Base-by-base conservation (phyloP, 2,797 vertebrate species). In the Champsocephalus esox region DNA sequence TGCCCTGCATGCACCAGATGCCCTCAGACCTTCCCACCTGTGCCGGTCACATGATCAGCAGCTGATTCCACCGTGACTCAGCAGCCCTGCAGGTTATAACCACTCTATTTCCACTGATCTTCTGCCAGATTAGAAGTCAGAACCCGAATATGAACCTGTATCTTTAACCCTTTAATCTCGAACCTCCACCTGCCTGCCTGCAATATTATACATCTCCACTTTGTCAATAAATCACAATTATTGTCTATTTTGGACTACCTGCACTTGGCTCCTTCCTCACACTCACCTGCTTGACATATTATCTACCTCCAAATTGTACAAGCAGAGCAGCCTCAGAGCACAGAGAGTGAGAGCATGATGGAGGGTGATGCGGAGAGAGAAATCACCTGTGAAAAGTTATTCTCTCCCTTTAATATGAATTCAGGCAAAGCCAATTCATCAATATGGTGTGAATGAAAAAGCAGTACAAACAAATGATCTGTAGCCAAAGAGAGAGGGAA, bases 261-360 rank as follows among this genome's bases (percentile, higher is more conserved):
- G 34, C 34, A 38, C 2, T 9, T 38, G 34, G 8, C 8, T 38
- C 34, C 34, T 59, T 38, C 38, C 41, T 44, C 1, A 13, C 12
- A 34, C 41, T 43, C 38, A 60, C 43, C 43, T 46, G 21, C 44
- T 21, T 48, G 60, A 17, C 60, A 28, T 70, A 70, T 76, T 70
- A 84, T 87, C 79, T 72, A 61, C 58, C 74, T 80, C 66, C 60
- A 79, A 78, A 82, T 81, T 81, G 56, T 46, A 76, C 56, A 67
- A 67, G 68, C 58, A 62, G 61, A 78, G 55, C 58, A 68, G 71
- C 73, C 49, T 75, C 54, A 49, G 52, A 63, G 49, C 71, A 70
- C 79, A 77, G n/a, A 51, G 56, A 65, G 41, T 38, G 46, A 9
- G 2, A 77, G 45, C 45, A 56, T 61, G 71, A 75, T 63, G 70